phyloP scores from a whole-genome alignment of 1,140 invertebrate genomes.

The Aricia agestis region DNA sequence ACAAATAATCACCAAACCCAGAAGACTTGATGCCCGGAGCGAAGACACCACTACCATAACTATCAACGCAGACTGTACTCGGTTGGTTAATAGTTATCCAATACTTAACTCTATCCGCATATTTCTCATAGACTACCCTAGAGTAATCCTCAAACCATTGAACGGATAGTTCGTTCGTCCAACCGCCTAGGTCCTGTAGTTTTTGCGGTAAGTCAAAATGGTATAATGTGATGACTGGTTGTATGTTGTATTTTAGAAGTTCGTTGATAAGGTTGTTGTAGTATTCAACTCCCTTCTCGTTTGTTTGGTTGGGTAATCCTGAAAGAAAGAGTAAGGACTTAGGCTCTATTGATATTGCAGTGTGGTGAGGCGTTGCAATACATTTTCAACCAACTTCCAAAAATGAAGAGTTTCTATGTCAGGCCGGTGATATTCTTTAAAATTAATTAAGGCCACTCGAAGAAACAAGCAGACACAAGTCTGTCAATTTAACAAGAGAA shows the following conservation, averaged over 20 bases:
- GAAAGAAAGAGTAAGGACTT: no score
- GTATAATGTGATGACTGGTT: constrained; percentile 53
- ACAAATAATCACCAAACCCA: constrained; percentile 42
- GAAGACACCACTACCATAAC: constrained; percentile 47
- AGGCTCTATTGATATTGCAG: no score
- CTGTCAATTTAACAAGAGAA: no score
- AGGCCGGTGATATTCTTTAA: no score
- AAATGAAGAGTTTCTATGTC: no score
- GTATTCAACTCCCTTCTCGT: constrained; percentile 69
- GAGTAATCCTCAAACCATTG: constrained; percentile 75
- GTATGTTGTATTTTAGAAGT: constrained; percentile 48
- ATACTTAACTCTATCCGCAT: constrained; percentile 64
- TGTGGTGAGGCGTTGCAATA: no score
- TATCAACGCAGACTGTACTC: constrained; percentile 46
- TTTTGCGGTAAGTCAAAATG: constrained; percentile 50
- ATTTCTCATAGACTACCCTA: constrained; percentile 59
- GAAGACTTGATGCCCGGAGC: constrained; percentile 33
- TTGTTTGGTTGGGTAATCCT: constrained; percentile 71
- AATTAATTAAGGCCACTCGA: no score
- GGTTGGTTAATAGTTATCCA: constrained; percentile 73
- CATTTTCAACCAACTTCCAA: no score
- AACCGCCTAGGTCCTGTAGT: constrained; percentile 49
- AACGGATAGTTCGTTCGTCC: constrained; percentile 44
- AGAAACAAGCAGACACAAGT: no score
- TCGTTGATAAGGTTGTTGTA: constrained; percentile 78